phyloP scores from a whole-genome alignment of 2,888 invertebrate species.

The Lasioglossum vierecki region DNA sequence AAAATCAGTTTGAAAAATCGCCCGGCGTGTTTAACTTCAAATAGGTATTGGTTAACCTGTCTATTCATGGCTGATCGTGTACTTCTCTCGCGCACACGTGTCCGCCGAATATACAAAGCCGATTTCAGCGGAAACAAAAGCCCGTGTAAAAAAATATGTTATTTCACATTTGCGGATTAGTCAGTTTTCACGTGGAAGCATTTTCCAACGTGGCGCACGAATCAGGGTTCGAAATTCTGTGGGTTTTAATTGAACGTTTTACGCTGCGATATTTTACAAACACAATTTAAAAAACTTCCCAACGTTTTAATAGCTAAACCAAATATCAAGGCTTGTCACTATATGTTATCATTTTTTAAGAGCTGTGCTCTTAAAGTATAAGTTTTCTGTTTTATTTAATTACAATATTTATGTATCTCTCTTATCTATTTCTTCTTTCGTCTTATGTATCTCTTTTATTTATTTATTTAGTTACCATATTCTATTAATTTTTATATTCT shows the following conservation, averaged over 20 bases:
- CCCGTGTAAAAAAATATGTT: neutral
- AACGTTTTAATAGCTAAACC: too few relatives aligned
- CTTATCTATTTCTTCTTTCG: too few relatives aligned
- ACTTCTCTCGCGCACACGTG: neutral
- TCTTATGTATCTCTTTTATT: too few relatives aligned
- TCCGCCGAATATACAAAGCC: neutral
- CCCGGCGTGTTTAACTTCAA: neutral
- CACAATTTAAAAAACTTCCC: neutral
- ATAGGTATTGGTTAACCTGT: neutral
- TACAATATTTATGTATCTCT: too few relatives aligned
- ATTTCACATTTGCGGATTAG: neutral
- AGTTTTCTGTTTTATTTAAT: too few relatives aligned
- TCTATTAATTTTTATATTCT: too few relatives aligned
- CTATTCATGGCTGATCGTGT: neutral
- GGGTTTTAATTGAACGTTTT: neutral
- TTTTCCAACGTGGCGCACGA: neutral
- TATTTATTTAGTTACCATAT: too few relatives aligned
- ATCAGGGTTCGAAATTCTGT: neutral
- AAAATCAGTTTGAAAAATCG: neutral
- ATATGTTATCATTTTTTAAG: too few relatives aligned
- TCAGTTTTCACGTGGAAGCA: neutral
- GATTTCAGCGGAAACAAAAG: neutral
- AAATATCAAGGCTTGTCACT: too few relatives aligned
- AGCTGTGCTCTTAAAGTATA: too few relatives aligned
- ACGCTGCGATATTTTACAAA: neutral